phyloP scores from a whole-genome alignment of 2,797 vertebrate species.

The Erithacus rubecula region DNA sequence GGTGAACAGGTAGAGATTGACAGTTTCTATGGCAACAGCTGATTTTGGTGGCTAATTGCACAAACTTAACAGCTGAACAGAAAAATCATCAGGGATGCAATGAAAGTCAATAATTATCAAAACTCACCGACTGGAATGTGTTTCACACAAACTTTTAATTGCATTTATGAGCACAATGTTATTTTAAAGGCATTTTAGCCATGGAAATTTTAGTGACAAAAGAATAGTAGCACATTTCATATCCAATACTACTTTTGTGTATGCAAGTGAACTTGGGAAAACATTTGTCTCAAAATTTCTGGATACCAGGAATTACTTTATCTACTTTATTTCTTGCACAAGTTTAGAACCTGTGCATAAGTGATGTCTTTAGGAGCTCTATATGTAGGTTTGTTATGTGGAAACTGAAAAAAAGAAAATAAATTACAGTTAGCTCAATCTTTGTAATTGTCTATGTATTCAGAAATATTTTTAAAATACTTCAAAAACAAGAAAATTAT shows the following conservation, averaged over 20 bases:
- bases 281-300: background rate
- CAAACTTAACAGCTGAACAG: background rate
- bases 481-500: background rate
- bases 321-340: background rate
- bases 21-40: background rate
- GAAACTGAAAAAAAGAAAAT: background rate
- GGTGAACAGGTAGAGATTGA: background rate
- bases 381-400: background rate
- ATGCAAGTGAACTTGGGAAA: background rate
- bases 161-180: background rate
- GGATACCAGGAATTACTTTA: background rate
- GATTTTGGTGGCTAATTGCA: background rate
- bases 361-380: background rate
- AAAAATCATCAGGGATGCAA: background rate
- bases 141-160: background rate
- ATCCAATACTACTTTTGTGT: background rate
- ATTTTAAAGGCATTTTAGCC: background rate
- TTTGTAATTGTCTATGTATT: background rate
- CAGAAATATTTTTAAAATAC: background rate
- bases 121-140: background rate
- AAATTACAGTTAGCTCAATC: background rate
- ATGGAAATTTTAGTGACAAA: background rate
- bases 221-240: background rate
- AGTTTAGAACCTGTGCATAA: background rate
- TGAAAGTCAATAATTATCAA: background rate